Evolutionary conservation across 2,888 invertebrate species (phyloP), one percentile per base, ranked within the genome.

Genomic region (Hemistola chrysoprasaria): DNA sequence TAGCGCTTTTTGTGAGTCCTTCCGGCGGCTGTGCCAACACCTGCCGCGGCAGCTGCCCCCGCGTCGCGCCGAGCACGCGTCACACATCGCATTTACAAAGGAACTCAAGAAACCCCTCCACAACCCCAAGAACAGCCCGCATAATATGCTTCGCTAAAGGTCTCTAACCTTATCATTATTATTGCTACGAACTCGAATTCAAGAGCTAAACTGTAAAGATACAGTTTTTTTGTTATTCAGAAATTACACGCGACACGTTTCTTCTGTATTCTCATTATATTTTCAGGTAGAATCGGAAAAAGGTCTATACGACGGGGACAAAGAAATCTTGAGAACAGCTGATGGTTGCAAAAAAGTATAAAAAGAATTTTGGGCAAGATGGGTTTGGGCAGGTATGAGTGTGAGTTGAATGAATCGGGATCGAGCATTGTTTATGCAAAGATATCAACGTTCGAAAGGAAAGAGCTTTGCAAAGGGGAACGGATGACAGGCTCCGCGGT

Each of bases 1-100:
- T 67, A 63, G 65, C 71, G 72, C 68, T 87, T 86, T 87, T 85
- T 86, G 84, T 85, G 76, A 70, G 76, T 78, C 84, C 78, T 80
- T 83, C 86, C 85, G 80, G 73, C 79, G 82, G 86, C 67, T 72
- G 74, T 70, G 65, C 62, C 44, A 52, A 52, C 53, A 54, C 59
- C 50, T 54, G 54, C 52, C 50, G 36, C 30, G 45, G 10, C 50
- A 52, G 54, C 52, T 52, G 52, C 47, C 52, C 42, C 49, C 39
- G 45, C 52, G 39, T 48, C n/a, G n/a, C 10, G 25, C 25, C 25
- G 50, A 46, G 52, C 56, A 53, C 58, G 50, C 54, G 50, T 7
- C 5, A 21, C 42, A 8, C 24, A 34, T 22, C 24, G 8, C 50
- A 9, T 47, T 22, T 28, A 50, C 50, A 46, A 47, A 43, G 38